Percentiles rank a stretch among this genome's conserved stretches.
Conservation (phyloP, 2,888 invertebrate genomes). For the Criorhina ranunculi region DNA sequence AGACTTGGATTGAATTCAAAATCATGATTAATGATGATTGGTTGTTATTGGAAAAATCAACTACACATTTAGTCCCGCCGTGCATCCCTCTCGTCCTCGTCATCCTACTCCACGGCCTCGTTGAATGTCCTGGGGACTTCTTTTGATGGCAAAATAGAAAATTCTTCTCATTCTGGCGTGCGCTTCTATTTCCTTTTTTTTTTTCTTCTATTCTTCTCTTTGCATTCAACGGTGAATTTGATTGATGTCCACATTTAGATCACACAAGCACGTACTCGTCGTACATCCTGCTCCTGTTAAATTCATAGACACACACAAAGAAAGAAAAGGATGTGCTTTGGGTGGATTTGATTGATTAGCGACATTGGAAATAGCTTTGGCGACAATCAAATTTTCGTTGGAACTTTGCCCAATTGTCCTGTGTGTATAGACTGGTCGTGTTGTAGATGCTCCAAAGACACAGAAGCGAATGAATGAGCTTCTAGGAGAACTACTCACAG, state of each 20-base stretch:
- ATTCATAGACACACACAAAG: conserved; percentile 49
- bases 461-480: conserved; percentile 37
- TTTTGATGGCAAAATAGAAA: conserved; percentile 65
- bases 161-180: conserved; percentile 59
- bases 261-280: conserved; percentile 63
- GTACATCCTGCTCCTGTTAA: conserved; percentile 37
- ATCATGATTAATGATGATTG: conserved; percentile 76
- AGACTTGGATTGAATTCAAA: conserved; percentile 71
- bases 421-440: background rate
- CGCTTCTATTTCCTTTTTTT: conserved; percentile 32
- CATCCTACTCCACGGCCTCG: background rate
- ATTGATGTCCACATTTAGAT: conserved; percentile 75
- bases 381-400: conserved; percentile 70
- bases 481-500: too few relatives aligned
- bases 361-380: conserved; percentile 75
- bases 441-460: conserved; percentile 17
- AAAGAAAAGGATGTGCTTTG: conserved; percentile 49
- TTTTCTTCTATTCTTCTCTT: conserved; percentile 39
- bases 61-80: conserved; percentile 67
- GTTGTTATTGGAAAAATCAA: conserved; percentile 76
- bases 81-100: conserved; percentile 4
- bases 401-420: conserved; percentile 63
- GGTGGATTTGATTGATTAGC: conserved; percentile 74
- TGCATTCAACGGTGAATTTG: conserved; percentile 73
- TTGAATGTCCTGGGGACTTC: conserved; percentile 49